Conservation (phyloP, 2,113 vertebrate genomes). For the Misgurnus anguillicaudatus region DNA sequence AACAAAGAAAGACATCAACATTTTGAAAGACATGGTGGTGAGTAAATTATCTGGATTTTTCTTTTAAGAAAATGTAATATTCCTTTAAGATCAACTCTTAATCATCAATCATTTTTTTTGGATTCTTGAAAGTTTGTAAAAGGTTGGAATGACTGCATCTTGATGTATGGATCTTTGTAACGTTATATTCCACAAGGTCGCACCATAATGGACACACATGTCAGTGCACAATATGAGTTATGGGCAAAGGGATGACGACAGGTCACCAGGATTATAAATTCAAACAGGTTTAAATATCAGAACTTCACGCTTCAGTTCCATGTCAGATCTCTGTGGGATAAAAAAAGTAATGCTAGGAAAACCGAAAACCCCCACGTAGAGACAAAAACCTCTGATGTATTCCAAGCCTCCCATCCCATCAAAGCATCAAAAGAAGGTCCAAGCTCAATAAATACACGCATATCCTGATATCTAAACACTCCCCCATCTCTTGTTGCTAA, state of each 20-base stretch:
- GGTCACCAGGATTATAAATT: conserved; percentile 34
- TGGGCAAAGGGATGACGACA: conserved; percentile 5
- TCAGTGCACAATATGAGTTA: conserved; percentile 17
- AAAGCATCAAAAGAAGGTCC: conserved; percentile 3
- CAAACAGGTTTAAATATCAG: conserved; percentile 33
- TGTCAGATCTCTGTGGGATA: conserved; percentile 12
- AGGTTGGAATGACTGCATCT: background rate
- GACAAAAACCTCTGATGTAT: conserved; percentile 24
- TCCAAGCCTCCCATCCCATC: background rate
- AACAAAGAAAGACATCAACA: no score
- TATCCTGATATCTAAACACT: conserved; percentile 1
- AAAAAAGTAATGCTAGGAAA: background rate
- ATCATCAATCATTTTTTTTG: conserved; percentile 8
- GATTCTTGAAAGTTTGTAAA: background rate
- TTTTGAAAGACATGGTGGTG: no score
- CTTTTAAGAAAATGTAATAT: no score
- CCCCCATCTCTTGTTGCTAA: background rate
- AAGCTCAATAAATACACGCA: conserved; percentile 22
- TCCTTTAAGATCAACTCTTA: conserved; percentile 17
- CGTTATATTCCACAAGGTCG: conserved; percentile 31
- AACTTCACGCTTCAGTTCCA: conserved; percentile 12
- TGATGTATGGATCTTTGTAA: conserved; percentile 32
- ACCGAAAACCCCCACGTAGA: conserved; percentile 1
- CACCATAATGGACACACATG: conserved; percentile 17
- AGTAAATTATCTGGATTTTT: no score